Conservation (phyloP, 2,888 invertebrate species). For the Lasiommata megera region DNA sequence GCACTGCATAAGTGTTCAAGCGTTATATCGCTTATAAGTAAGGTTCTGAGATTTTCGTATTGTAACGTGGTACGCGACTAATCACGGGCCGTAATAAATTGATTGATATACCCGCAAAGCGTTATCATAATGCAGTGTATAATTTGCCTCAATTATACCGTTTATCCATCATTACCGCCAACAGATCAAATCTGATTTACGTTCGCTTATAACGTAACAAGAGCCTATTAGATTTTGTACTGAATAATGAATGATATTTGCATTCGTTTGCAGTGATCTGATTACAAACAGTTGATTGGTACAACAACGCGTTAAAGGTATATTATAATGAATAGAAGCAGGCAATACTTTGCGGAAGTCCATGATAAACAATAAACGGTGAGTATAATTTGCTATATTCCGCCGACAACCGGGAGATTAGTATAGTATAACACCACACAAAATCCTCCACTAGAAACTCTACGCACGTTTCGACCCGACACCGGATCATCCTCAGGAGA, state of each 20-base stretch:
- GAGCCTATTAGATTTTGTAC: constrained; percentile 4
- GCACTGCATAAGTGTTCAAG: too few relatives aligned
- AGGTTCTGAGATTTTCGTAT: constrained; percentile 15
- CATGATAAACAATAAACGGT: too few relatives aligned
- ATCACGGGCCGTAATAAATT: constrained; percentile 38
- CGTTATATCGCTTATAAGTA: too few relatives aligned
- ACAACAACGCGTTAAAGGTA: neutral
- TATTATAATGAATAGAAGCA: too few relatives aligned
- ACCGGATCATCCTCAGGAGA: too few relatives aligned
- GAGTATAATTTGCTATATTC: too few relatives aligned
- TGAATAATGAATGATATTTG: constrained; percentile 21
- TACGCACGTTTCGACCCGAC: too few relatives aligned
- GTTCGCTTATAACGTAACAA: constrained; percentile 5
- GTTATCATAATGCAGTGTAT: constrained; percentile 50
- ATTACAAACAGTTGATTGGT: neutral
- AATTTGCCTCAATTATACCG: constrained; percentile 43
- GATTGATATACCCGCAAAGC: constrained; percentile 41
- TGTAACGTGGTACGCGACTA: constrained; percentile 22
- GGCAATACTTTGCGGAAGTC: too few relatives aligned
- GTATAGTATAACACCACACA: too few relatives aligned
- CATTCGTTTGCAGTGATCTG: neutral
- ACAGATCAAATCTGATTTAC: constrained; percentile 29
- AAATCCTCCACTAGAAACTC: too few relatives aligned
- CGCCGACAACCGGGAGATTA: too few relatives aligned
- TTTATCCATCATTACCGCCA: constrained; percentile 31